A percentile compares a stretch with the other conserved stretches of the same genome.
Conservation (phyloP, 2,888 invertebrate species). For the Platycnemis pennipes region DNA sequence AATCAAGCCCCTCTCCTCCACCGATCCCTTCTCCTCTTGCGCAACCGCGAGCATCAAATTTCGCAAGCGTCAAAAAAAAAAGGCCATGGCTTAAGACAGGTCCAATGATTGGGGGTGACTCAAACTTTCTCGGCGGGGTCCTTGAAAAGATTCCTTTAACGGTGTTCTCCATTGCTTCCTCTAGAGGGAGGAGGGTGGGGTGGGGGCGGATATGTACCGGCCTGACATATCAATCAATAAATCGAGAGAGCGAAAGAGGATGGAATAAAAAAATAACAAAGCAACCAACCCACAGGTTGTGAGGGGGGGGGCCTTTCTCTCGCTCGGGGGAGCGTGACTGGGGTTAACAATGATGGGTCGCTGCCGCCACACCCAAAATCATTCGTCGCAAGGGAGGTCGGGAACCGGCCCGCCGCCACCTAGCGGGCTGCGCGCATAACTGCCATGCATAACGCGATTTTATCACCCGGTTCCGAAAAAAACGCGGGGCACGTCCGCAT, state of each 20-base stretch:
- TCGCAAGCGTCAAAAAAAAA: not conserved
- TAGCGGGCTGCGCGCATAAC: not conserved
- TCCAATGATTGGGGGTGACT: conserved; percentile 19
- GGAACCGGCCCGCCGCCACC: not conserved
- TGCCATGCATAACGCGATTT: not conserved
- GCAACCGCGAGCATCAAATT: not conserved
- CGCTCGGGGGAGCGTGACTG: not conserved
- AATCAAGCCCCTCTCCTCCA: not conserved
- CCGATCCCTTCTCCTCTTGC: not conserved
- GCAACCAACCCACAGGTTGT: not conserved
- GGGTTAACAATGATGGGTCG: not conserved
- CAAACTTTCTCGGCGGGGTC: not conserved
- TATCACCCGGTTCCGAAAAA: too few relatives aligned
- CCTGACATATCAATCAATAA: conserved; percentile 26
- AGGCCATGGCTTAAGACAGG: not conserved
- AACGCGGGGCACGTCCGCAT: too few relatives aligned
- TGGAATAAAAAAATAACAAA: not conserved
- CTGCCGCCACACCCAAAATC: not conserved
- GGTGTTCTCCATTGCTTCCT: not conserved
- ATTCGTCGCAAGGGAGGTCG: not conserved
- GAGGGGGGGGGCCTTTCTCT: not conserved
- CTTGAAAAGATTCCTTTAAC: conserved; percentile 18
- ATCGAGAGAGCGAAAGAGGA: too few relatives aligned
- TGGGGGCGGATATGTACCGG: not conserved
- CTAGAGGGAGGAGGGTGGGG: too few relatives aligned